These are phyloP conservation scores for Taxidea taxus DNA, from an alignment of 2,113 vertebrate genomes.

Conservation along the genomic window DNA sequence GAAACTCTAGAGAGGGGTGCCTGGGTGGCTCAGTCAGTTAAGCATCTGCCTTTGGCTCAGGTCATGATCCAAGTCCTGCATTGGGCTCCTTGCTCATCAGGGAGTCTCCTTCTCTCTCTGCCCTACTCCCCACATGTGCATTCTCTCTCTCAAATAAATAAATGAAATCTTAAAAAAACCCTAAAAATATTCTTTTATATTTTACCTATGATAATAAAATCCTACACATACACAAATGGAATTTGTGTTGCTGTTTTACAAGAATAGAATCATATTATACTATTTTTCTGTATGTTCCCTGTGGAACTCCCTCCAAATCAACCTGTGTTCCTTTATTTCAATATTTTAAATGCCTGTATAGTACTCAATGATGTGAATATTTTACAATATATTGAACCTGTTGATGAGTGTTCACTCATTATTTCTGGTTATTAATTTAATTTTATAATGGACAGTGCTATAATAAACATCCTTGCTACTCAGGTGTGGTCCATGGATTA, in stretches of 20 bases:
- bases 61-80: background rate
- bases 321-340: background rate
- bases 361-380: background rate
- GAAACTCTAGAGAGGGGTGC: background rate
- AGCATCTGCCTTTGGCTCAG: background rate
- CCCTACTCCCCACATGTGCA: too few relatives aligned
- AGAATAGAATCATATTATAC: background rate
- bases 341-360: background rate
- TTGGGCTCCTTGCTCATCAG: background rate
- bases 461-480: background rate
- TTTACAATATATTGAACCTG: background rate
- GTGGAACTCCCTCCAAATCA: background rate
- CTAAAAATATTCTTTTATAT: background rate
- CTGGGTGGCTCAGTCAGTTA: background rate
- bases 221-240: background rate
- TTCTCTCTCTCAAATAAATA: background rate
- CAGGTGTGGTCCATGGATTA: background rate
- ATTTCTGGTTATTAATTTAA: background rate
- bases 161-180: background rate
- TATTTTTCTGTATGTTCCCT: background rate
- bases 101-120: background rate
- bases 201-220: background rate
- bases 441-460: background rate
- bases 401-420: background rate
- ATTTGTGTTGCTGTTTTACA: background rate